These are phyloP conservation scores for Theodoxus fluviatilis DNA, from an alignment of 2,888 invertebrate genomes.

Conservation along the genomic window DNA sequence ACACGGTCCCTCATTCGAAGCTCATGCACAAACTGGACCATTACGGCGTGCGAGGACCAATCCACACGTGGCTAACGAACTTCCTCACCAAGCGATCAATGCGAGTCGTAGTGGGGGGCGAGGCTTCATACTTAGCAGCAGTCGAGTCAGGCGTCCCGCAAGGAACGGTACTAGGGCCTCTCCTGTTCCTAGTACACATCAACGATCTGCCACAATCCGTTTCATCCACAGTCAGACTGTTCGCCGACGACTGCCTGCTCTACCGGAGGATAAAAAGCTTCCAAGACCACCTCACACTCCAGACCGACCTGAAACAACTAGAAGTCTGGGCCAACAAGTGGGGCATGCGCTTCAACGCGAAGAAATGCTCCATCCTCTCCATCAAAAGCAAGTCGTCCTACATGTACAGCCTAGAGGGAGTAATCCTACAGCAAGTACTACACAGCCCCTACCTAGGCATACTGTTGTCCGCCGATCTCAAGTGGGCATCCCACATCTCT, in stretches of 20 bases:
- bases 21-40: background rate
- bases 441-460: too few species aligned
- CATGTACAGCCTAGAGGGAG: too few species aligned
- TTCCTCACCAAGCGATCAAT: background rate
- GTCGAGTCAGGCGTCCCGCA: conserved; percentile 17
- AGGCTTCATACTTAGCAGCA: background rate
- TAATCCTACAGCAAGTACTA: too few species aligned
- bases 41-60: background rate
- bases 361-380: background rate
- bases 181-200: conserved; percentile 23
- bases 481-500: too few species aligned
- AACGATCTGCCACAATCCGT: conserved; percentile 1
- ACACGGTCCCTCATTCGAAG: conserved; percentile 1
- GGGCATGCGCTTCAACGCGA: conserved; percentile 11
- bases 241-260: conserved; percentile 21
- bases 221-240: conserved; percentile 1
- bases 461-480: too few species aligned
- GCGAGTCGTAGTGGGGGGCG: background rate
- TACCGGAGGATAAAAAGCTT: background rate
- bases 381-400: too few species aligned
- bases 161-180: conserved; percentile 17
- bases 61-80: conserved; percentile 9
- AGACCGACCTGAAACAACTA: background rate
- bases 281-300: conserved; percentile 11
- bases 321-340: conserved; percentile 1